Conservation (phyloP, 1,140 invertebrate species). For the Dryas iulia region DNA sequence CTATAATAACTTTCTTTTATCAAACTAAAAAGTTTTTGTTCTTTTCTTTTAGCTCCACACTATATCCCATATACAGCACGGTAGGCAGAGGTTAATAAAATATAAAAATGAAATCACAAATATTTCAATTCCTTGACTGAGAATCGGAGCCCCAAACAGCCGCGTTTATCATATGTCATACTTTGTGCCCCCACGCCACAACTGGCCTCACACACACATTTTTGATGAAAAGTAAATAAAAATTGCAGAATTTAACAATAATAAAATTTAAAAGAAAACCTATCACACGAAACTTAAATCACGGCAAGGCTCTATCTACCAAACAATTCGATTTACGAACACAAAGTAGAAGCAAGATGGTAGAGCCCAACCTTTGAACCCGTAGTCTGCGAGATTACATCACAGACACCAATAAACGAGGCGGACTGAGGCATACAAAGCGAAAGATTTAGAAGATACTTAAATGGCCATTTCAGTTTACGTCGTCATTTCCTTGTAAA, state of each 20-base stretch:
- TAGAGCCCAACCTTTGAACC: conserved; percentile 2
- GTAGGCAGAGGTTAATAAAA: no score
- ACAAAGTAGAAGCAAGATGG: conserved; percentile 4
- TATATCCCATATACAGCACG: no score
- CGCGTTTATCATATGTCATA: no score
- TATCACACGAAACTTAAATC: not conserved
- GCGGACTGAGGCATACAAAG: not conserved
- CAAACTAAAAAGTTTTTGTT: no score
- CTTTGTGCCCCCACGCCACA: no score
- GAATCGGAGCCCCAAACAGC: no score
- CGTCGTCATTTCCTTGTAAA: not conserved
- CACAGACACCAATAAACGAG: not conserved
- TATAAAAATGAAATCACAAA: no score
- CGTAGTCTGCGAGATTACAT: not conserved
- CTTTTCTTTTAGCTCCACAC: no score
- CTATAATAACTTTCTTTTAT: no score
- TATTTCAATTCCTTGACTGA: no score
- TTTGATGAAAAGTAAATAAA: not conserved
- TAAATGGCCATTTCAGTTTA: not conserved
- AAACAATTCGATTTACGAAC: conserved; percentile 2
- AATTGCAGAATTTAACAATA: not conserved
- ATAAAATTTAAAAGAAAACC: not conserved
- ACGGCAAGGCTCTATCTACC: not conserved
- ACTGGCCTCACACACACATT: no score
- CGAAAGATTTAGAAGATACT: conserved; percentile 3